These are phyloP conservation scores for Dorcus hopei DNA, from an alignment of 2,888 invertebrate genomes.

Conservation along the genomic window DNA sequence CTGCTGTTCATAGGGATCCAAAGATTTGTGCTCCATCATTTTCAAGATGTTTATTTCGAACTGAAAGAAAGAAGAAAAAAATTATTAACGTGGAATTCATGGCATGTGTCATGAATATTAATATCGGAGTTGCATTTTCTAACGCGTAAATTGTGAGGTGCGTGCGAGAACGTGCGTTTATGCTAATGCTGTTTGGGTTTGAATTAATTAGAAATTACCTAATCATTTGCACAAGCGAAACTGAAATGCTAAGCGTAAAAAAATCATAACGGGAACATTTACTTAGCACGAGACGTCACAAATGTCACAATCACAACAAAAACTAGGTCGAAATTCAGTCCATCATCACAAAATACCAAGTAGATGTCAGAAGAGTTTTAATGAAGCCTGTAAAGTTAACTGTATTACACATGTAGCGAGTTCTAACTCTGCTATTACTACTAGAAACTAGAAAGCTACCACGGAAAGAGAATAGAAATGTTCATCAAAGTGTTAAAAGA, in stretches of 20 bases:
- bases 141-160: neutral
- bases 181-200: neutral
- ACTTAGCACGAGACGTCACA: conserved; percentile 18
- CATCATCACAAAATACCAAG: conserved; percentile 7
- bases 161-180: neutral
- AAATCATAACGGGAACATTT: conserved; percentile 22
- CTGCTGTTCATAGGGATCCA: conserved; percentile 80
- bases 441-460: no score
- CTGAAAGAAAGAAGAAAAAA: conserved; percentile 8
- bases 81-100: neutral
- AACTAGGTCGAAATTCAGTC: conserved; percentile 25
- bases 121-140: neutral
- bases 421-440: no score
- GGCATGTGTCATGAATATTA: neutral
- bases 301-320: conserved; percentile 27
- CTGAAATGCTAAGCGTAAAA: conserved; percentile 4
- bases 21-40: conserved; percentile 31
- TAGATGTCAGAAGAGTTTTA: conserved; percentile 7
- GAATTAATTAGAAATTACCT: conserved; percentile 10
- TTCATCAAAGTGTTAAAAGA: no score
- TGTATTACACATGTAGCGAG: no score
- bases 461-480: no score
- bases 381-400: no score
- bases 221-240: conserved; percentile 18
- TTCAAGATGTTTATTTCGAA: conserved; percentile 3